Conservation (phyloP, 2,888 invertebrate genomes). For the Athetis lepigone region DNA sequence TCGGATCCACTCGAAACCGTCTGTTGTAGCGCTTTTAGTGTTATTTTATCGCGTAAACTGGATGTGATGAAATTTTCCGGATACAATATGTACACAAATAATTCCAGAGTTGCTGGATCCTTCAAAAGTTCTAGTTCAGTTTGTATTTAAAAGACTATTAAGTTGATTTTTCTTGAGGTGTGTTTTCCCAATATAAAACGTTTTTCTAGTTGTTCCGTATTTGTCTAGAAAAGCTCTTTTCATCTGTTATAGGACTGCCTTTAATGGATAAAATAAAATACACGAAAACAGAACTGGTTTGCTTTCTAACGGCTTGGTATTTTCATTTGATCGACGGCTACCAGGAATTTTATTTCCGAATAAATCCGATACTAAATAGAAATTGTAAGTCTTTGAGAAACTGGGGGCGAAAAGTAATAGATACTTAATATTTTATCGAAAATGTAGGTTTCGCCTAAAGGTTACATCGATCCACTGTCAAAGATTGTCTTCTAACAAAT, state of each 20-base stretch:
- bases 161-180: conserved; percentile 9
- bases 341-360: conserved; percentile 20
- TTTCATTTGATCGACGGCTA: conserved; percentile 24
- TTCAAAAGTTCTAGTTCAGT: too few species aligned
- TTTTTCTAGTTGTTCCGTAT: background rate
- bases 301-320: conserved; percentile 24
- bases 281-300: conserved; percentile 16
- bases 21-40: too few species aligned
- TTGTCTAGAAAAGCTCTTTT: conserved; percentile 24
- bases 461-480: conserved; percentile 17
- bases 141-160: background rate
- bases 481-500: conserved; percentile 6
- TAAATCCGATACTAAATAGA: conserved; percentile 24
- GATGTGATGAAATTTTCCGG: too few species aligned
- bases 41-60: too few species aligned
- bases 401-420: too few species aligned
- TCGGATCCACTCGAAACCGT: too few species aligned
- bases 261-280: conserved; percentile 19
- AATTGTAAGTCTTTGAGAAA: background rate
- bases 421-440: conserved; percentile 12
- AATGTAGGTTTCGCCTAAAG: conserved; percentile 6
- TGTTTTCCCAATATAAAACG: background rate
- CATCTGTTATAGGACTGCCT: conserved; percentile 7
- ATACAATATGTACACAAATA: too few species aligned
- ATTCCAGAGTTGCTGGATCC: too few species aligned